Evolutionary conservation across 2,113 vertebrate species (phyloP), one percentile per base, ranked within the genome.

Genomic region (Elephantulus edwardii): DNA sequence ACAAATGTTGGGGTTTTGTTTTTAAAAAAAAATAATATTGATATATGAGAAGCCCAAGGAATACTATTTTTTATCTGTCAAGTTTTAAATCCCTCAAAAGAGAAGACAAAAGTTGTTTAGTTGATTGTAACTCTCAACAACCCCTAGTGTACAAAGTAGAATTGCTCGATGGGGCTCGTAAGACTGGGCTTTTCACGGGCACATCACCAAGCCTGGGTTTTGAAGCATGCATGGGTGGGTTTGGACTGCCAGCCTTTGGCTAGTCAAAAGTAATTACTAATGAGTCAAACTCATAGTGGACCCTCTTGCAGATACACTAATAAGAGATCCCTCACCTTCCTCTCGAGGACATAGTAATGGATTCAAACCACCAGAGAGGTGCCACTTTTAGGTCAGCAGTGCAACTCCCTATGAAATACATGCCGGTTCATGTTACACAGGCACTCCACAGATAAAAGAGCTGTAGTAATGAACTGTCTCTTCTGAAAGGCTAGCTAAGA

Each of bases 11-110:
- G 26, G 42, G 4, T n/a, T n/a, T n/a, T n/a, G n/a, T n/a, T n/a
- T n/a, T n/a, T n/a, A n/a, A n/a, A n/a, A n/a, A n/a, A n/a, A n/a
- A n/a, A n/a, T n/a, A n/a, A 93, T 7, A 40, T 52, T 79, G 24
- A 40, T 84, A 46, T 76, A 81, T 60, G 42, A 77, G 64, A n/a
- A 52, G 20, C 50, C 75, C 42, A 76, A 6, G 35, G 28, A 58
- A 35, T 20, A 33, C 26, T 71, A 44, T 83, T 89, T 16, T 2
- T 50, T 93, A 33, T 77, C 40, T 35, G 5, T 33, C 86, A 70
- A 77, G 90, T 66, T 94, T 62, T 86, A 46, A 74, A 84, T 22
- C 17, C 44, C 35, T n/a, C 72, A 54, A 80, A 46, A 52, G 28
- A 60, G 35, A 74, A 44, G 44, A 38, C 44, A 68, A 54, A 33